Percentiles rank a stretch among this genome's conserved stretches.
phyloP scores from a whole-genome alignment of 2,113 vertebrate genomes.

The Mormyrus iriodes region DNA sequence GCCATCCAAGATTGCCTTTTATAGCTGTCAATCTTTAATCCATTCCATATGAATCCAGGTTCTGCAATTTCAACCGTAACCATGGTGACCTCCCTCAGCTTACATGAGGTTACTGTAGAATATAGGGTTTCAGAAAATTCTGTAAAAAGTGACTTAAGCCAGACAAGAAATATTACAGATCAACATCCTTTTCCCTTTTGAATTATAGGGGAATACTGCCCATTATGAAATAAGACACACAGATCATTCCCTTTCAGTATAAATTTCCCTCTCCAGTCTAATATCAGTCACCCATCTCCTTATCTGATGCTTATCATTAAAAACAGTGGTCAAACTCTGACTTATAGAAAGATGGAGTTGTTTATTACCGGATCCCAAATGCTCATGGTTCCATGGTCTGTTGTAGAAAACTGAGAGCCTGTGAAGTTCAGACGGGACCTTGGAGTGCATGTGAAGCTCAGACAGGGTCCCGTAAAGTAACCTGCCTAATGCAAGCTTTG shows the following conservation, averaged over 20 bases:
- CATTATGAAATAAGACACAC: neutral
- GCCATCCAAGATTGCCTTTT: neutral
- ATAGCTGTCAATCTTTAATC: neutral
- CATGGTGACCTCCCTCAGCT: neutral
- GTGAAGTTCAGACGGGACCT: constrained; percentile 17
- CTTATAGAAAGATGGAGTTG: neutral
- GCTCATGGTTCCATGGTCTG: neutral
- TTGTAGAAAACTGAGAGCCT: constrained; percentile 23
- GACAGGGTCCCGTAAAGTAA: constrained; percentile 39
- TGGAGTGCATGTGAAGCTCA: constrained; percentile 18
- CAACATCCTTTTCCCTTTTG: neutral
- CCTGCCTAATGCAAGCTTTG: constrained; percentile 43
- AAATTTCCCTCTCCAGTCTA: neutral
- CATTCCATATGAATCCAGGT: neutral
- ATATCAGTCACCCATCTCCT: neutral
- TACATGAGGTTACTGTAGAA: neutral
- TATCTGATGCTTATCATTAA: neutral
- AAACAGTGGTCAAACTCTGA: neutral
- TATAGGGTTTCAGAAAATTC: neutral
- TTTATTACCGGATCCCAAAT: neutral
- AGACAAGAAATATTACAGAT: neutral
- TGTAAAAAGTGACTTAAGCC: neutral
- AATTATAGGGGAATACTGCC: neutral
- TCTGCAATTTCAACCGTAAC: neutral
- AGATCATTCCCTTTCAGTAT: neutral